Evolutionary conservation across 2,797 vertebrate genomes (phyloP).

Genomic region (Trachops cirrhosus): DNA sequence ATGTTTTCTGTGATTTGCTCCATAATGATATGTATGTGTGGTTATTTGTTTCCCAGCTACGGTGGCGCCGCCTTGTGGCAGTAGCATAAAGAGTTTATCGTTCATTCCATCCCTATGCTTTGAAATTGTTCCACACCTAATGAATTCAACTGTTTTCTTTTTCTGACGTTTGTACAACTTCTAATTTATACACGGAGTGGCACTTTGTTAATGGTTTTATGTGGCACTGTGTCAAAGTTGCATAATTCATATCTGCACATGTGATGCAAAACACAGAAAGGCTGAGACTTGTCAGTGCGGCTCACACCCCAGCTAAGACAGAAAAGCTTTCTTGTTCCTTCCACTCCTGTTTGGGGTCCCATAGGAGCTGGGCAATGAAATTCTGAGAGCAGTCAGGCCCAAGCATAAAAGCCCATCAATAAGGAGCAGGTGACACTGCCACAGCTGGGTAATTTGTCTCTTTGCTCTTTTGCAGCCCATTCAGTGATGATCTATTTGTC

Average conservation of each 20-base stretch:
- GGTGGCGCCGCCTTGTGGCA: background rate
- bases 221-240: background rate
- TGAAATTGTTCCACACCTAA: background rate
- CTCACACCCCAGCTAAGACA: background rate
- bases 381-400: constrained; percentile 33
- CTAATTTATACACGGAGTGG: background rate
- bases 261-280: background rate
- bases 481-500: constrained; percentile 66
- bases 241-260: background rate
- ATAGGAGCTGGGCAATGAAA: background rate
- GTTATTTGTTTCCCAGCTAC: background rate
- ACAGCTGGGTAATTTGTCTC: constrained; percentile 67
- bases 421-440: constrained; percentile 45
- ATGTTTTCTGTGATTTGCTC: background rate
- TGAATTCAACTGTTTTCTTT: background rate
- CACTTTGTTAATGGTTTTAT: constrained; percentile 9
- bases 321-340: constrained; percentile 26
- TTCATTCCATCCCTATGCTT: background rate
- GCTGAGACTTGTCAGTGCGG: background rate
- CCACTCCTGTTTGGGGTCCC: background rate
- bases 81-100: background rate
- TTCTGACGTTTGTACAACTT: background rate
- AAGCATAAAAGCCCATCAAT: constrained; percentile 58
- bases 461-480: constrained; percentile 42
- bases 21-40: background rate